phyloP scores from a whole-genome alignment of 2,113 vertebrate species.

The Xenopus laevis region DNA sequence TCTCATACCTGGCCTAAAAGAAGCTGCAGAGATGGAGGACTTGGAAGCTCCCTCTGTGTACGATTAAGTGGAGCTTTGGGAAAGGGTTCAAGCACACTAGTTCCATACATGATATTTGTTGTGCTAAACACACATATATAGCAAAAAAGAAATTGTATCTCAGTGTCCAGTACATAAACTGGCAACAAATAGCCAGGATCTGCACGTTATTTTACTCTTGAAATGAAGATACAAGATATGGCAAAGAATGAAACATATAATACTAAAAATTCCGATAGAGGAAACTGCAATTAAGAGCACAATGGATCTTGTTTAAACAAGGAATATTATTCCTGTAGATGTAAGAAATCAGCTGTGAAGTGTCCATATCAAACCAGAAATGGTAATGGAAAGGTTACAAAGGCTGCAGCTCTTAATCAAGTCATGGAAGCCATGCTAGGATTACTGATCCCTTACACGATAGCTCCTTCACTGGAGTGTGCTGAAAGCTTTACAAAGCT shows the following conservation, averaged over 20 bases:
- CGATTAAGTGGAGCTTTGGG: too few species aligned
- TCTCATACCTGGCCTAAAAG: too few species aligned
- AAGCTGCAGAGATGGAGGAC: too few species aligned
- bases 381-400: constrained; percentile 22
- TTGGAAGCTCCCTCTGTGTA: too few species aligned
- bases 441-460: background rate
- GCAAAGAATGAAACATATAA: background rate
- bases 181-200: background rate
- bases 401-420: background rate
- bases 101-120: too few species aligned
- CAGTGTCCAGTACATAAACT: background rate
- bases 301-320: constrained; percentile 25
- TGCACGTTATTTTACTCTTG: constrained; percentile 5
- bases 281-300: constrained; percentile 1
- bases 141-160: background rate
- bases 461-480: background rate
- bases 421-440: background rate
- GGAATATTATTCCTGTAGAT: constrained; percentile 15
- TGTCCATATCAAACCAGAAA: constrained; percentile 15
- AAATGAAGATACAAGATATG: constrained; percentile 17
- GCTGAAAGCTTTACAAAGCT: background rate
- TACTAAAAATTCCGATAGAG: constrained; percentile 17
- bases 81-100: too few species aligned
- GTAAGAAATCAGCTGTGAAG: constrained; percentile 33
- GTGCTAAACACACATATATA: background rate